A percentile compares a stretch with the other conserved stretches of the same genome.
These are phyloP conservation scores for Aegithalos caudatus DNA, from an alignment of 2,113 vertebrate species.

Conservation along the genomic window DNA sequence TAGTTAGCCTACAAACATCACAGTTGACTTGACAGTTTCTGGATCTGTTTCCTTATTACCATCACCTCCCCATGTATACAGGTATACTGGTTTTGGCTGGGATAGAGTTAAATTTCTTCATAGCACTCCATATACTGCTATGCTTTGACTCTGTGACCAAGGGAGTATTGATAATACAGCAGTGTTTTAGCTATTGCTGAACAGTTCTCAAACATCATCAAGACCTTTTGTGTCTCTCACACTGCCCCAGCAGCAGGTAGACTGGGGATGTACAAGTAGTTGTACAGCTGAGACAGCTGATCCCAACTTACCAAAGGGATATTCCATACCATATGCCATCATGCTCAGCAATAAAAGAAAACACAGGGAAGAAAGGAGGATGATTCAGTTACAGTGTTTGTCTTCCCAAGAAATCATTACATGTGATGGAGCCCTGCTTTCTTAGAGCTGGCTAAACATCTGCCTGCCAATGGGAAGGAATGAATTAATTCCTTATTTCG, in stretches of 20 bases:
- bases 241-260: neutral
- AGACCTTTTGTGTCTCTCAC: neutral
- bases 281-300: neutral
- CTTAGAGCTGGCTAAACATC: neutral
- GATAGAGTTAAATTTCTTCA: neutral
- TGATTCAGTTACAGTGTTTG: neutral
- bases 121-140: neutral
- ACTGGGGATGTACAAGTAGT: neutral
- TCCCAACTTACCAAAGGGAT: neutral
- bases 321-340: neutral
- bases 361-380: neutral
- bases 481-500: neutral
- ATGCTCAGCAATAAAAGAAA: neutral
- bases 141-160: neutral
- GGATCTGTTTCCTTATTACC: neutral
- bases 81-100: neutral
- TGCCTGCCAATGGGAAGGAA: neutral
- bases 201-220: neutral
- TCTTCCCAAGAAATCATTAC: neutral
- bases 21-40: neutral
- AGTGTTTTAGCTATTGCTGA: neutral
- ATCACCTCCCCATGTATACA: neutral
- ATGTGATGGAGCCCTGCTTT: neutral
- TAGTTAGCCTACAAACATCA: neutral
- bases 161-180: neutral